These are phyloP conservation scores for Melanotaenia pygmaea DNA, from an alignment of 2,797 vertebrate species.

Conservation along the genomic window DNA sequence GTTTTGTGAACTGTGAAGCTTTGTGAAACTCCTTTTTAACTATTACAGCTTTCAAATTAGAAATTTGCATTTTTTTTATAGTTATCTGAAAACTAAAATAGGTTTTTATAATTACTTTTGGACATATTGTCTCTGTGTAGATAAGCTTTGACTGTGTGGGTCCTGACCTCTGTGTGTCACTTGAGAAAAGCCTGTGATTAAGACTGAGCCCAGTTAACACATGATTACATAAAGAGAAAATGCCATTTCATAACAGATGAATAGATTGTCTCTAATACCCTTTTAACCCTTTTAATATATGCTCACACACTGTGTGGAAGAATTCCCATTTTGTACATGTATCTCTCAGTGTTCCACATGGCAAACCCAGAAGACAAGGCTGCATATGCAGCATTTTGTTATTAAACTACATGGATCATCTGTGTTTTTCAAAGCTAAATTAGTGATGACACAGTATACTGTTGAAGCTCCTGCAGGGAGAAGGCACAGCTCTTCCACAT, in stretches of 20 bases:
- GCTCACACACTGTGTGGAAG: conserved; percentile 12
- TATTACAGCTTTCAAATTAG: not conserved
- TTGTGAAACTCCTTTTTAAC: too few species aligned
- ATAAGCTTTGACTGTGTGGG: conserved; percentile 7
- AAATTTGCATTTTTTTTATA: not conserved
- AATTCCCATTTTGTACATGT: conserved; percentile 21
- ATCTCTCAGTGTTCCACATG: not conserved
- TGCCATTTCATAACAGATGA: conserved; percentile 67
- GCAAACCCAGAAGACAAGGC: not conserved
- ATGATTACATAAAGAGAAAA: conserved; percentile 72
- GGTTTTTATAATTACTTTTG: not conserved
- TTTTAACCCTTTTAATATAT: conserved; percentile 29
- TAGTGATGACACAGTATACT: conserved; percentile 6
- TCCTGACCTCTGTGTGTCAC: conserved; percentile 2
- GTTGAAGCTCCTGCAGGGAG: conserved; percentile 3
- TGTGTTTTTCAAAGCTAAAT: not conserved
- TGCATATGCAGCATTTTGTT: not conserved
- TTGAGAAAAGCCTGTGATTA: conserved; percentile 35
- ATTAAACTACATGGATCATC: conserved; percentile 1
- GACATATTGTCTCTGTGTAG: conserved; percentile 7
- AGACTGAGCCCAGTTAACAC: conserved; percentile 38
- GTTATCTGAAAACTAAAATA: not conserved
- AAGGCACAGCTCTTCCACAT: conserved; percentile 21
- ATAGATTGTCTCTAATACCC: conserved; percentile 48
- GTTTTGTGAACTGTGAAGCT: not conserved